These are phyloP conservation scores for Solea solea DNA, from an alignment of 2,113 vertebrate genomes.

Conservation along the genomic window DNA sequence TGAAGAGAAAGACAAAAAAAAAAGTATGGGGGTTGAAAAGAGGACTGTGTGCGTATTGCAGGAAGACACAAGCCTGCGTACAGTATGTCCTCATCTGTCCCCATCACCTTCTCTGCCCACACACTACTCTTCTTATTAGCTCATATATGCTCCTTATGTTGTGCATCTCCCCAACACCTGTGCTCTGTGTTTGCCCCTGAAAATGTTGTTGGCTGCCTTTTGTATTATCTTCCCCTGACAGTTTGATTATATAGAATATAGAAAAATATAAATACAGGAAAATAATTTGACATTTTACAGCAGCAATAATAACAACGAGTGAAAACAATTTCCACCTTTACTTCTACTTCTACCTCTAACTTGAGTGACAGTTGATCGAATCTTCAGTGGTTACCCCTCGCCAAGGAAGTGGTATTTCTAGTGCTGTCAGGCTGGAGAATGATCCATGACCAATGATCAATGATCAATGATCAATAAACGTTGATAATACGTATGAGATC, in stretches of 20 bases:
- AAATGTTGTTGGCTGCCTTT: not conserved
- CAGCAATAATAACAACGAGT: too few species aligned
- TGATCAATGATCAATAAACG: too few species aligned
- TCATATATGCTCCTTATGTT: not conserved
- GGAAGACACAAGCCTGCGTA: slow-evolving; percentile 55
- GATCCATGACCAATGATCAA: too few species aligned
- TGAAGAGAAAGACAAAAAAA: slow-evolving; percentile 34
- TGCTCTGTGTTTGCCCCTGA: not conserved
- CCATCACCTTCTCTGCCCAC: slow-evolving; percentile 55
- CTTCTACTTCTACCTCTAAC: too few species aligned
- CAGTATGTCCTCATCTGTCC: not conserved
- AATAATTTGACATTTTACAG: too few species aligned
- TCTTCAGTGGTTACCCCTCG: too few species aligned
- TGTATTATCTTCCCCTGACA: not conserved
- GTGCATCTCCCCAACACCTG: slow-evolving; percentile 10
- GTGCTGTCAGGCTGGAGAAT: too few species aligned
- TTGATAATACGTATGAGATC: too few species aligned
- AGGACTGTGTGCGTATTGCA: slow-evolving; percentile 58
- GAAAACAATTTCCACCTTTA: too few species aligned
- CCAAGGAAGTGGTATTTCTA: too few species aligned
- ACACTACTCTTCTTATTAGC: slow-evolving; percentile 25
- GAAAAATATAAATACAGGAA: too few species aligned
- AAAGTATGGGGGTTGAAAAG: slow-evolving; percentile 48
- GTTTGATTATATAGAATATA: not conserved
- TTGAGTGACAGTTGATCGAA: too few species aligned